These are phyloP conservation scores for Pituophis catenifer DNA, from an alignment of 2,113 vertebrate species.

Conservation along the genomic window DNA sequence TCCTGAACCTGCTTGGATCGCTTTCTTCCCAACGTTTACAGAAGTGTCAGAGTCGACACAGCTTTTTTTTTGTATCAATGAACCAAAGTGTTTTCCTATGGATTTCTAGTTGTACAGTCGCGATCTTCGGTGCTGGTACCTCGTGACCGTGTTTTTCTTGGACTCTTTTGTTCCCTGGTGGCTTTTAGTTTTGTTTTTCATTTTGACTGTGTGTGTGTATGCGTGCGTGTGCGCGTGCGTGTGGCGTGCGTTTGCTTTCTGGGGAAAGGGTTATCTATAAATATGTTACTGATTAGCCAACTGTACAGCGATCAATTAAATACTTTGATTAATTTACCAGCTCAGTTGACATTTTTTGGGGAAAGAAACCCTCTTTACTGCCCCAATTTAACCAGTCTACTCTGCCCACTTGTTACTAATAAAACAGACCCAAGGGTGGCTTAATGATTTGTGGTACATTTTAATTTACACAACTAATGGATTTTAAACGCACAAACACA, in stretches of 20 bases:
- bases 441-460: conserved; percentile 50
- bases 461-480: conserved; percentile 59
- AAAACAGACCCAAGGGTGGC: conserved; percentile 35
- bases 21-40: conserved; percentile 26
- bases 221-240: neutral
- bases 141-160: conserved; percentile 69
- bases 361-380: conserved; percentile 33
- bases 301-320: conserved; percentile 74
- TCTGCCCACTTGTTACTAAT: conserved; percentile 32
- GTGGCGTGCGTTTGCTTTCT: neutral
- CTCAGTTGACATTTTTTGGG: conserved; percentile 54
- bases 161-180: conserved; percentile 62
- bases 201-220: neutral
- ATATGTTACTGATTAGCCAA: conserved; percentile 71
- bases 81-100: conserved; percentile 79
- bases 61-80: conserved; percentile 61
- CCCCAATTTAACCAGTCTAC: conserved; percentile 13
- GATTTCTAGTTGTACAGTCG: conserved; percentile 66
- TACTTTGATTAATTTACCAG: conserved; percentile 59
- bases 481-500: conserved; percentile 53
- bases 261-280: conserved; percentile 2
- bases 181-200: neutral
- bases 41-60: conserved; percentile 2
- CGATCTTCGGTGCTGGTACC: conserved; percentile 68
- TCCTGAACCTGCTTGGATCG: neutral